These are phyloP conservation scores for Lepus timidus DNA, from an alignment of 2,113 vertebrate species.

Conservation along the genomic window DNA sequence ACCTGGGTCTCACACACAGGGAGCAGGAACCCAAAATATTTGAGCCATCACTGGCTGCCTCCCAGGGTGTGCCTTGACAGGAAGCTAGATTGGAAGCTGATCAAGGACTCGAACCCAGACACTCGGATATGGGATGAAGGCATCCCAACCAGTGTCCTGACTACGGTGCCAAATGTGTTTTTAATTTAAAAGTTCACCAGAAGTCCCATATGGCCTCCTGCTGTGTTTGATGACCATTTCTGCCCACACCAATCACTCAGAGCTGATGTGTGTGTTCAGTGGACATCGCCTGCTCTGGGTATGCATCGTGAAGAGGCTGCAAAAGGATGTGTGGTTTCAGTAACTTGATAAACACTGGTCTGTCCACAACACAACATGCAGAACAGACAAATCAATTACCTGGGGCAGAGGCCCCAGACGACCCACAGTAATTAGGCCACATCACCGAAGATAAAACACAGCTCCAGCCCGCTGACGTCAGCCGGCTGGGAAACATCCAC, in stretches of 20 bases:
- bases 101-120: no score
- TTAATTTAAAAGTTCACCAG: slow-evolving; percentile 14
- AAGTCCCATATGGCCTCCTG: not conserved
- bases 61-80: no score
- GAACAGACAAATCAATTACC: slow-evolving; percentile 78
- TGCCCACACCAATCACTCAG: not conserved
- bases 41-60: no score
- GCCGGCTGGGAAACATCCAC: slow-evolving; percentile 50
- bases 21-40: no score
- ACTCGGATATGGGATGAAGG: no score
- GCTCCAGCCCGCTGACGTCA: slow-evolving; percentile 72
- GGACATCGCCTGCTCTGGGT: not conserved
- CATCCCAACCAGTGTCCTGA: no score
- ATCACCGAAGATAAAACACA: slow-evolving; percentile 67
- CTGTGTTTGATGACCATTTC: not conserved
- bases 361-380: slow-evolving; percentile 58
- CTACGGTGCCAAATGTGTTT: no score
- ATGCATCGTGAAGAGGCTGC: not conserved
- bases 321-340: slow-evolving; percentile 54
- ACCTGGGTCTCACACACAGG: no score
- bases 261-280: not conserved
- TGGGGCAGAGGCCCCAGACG: slow-evolving; percentile 60
- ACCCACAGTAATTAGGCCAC: slow-evolving; percentile 67
- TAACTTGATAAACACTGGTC: slow-evolving; percentile 74
- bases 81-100: no score